Conservation (phyloP, 2,888 invertebrate genomes). For the Rhyacophila evoluta region DNA sequence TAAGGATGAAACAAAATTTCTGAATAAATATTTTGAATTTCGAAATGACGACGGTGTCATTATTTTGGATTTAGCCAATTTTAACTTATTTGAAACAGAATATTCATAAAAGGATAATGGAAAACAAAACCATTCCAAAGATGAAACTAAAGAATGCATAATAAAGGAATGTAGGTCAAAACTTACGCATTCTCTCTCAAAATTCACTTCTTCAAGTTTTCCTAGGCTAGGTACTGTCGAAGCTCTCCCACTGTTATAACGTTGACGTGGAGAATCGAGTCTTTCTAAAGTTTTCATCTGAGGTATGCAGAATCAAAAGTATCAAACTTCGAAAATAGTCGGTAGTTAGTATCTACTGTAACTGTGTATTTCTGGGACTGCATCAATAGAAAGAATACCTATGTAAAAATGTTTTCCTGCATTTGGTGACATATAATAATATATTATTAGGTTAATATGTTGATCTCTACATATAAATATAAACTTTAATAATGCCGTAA, state of each 20-base stretch:
- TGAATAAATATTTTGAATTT: too few relatives aligned
- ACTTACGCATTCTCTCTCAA: not conserved
- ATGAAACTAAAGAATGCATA: not conserved
- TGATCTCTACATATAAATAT: too few relatives aligned
- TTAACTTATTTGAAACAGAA: not conserved
- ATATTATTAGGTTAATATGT: too few relatives aligned
- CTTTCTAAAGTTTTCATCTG: not conserved
- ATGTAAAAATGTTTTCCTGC: too few relatives aligned
- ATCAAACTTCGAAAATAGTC: slow-evolving; percentile 1
- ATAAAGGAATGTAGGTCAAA: not conserved
- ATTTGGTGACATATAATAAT: too few relatives aligned
- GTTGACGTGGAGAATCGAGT: not conserved
- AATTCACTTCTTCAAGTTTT: not conserved
- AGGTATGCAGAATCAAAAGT: slow-evolving; percentile 9
- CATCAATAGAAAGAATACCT: not conserved
- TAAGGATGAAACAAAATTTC: too few relatives aligned
- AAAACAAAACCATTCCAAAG: not conserved
- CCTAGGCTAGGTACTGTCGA: not conserved
- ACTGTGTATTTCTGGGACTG: not conserved
- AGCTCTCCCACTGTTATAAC: not conserved
- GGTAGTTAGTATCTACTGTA: not conserved
- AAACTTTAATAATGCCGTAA: too few relatives aligned
- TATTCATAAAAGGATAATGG: not conserved
- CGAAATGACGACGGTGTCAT: too few relatives aligned
- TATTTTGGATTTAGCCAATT: too few relatives aligned